phyloP scores from a whole-genome alignment of 2,888 invertebrate species.

The Chrysolina americana region DNA sequence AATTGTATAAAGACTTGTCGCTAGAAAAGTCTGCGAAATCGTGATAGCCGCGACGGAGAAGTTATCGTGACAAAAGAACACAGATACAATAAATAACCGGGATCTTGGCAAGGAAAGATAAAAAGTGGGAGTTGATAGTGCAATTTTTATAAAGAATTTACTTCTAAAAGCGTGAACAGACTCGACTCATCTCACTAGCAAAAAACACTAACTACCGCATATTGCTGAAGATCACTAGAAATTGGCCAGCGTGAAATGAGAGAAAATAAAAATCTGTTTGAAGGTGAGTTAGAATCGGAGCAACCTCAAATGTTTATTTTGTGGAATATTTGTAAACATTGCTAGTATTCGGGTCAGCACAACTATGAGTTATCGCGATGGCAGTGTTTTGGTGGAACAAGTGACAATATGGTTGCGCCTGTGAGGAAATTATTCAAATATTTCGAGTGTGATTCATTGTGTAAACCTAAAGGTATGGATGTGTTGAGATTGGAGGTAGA shows the following conservation, averaged over 20 bases:
- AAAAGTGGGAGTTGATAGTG: conserved; percentile 13
- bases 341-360: not conserved
- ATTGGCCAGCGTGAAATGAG: not conserved
- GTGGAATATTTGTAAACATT: conserved; percentile 24
- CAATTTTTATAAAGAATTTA: not conserved
- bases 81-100: conserved; percentile 1
- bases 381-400: conserved; percentile 7
- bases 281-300: not conserved
- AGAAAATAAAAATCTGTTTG: not conserved
- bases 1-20: not conserved
- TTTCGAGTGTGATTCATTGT: not conserved
- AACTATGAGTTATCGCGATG: not conserved
- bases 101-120: conserved; percentile 8
- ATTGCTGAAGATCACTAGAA: not conserved
- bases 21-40: not conserved
- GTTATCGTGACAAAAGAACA: not conserved
- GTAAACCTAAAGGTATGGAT: not conserved
- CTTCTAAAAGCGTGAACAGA: not conserved
- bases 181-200: too few species aligned
- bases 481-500: not conserved
- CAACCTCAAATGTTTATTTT: not conserved
- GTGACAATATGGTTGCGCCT: not conserved
- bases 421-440: not conserved
- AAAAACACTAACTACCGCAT: too few species aligned
- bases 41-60: not conserved